phyloP scores from a whole-genome alignment of 2,797 vertebrate genomes.

The Crocidura indochinensis region DNA sequence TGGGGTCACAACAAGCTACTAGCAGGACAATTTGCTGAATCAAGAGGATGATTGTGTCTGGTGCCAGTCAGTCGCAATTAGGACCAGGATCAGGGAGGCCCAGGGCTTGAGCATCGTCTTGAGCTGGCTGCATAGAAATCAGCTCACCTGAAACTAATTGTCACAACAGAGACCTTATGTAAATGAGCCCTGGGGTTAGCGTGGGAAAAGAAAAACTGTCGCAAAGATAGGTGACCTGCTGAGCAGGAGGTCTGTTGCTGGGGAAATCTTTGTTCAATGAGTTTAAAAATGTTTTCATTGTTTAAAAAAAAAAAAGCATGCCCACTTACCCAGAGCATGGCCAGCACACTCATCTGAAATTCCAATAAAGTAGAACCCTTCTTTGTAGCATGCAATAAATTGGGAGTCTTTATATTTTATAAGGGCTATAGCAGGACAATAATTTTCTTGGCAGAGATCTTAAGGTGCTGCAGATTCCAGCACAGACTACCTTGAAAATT shows the following conservation, averaged over 20 bases:
- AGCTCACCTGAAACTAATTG: conserved; percentile 99
- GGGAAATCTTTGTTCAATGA: conserved; percentile 96
- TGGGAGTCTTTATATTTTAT: conserved; percentile 88
- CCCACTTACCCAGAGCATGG: conserved; percentile 89
- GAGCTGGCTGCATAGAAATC: conserved; percentile 96
- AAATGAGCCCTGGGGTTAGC: conserved; percentile 99
- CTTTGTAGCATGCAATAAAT: conserved; percentile 88
- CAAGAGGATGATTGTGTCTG: conserved; percentile 97
- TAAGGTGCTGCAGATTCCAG: conserved; percentile 76
- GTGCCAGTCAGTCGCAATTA: conserved; percentile 99
- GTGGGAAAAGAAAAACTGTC: conserved; percentile 97
- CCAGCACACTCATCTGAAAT: conserved; percentile 91
- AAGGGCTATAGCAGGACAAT: conserved; percentile 86
- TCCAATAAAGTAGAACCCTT: conserved; percentile 88
- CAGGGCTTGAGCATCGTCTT: conserved; percentile 91
- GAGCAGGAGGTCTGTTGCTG: conserved; percentile 96
- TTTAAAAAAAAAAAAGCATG: conserved; percentile 87
- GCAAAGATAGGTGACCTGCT: conserved; percentile 98
- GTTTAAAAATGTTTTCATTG: conserved; percentile 93
- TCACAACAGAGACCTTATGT: conserved; percentile 97
- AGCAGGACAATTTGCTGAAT: conserved; percentile 94
- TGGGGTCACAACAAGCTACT: conserved; percentile 95
- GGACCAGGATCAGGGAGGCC: conserved; percentile 95
- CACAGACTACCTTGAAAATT: conserved; percentile 80
- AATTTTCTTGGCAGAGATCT: conserved; percentile 85